These are phyloP conservation scores for Brachyhypopomus gauderio DNA, from an alignment of 2,113 vertebrate genomes.

Conservation along the genomic window DNA sequence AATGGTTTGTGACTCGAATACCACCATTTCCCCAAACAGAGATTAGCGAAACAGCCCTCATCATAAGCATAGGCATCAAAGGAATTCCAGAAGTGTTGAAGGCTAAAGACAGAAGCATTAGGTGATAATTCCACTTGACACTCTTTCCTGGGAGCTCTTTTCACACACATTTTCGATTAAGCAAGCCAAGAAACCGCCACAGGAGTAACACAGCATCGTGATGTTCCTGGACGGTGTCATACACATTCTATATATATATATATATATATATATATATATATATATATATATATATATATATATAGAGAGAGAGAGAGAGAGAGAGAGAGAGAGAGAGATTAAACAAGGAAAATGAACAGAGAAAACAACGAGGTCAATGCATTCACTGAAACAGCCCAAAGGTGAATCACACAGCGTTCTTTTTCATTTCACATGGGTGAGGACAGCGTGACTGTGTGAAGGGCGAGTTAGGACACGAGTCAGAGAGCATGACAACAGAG, in stretches of 20 bases:
- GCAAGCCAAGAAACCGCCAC: background rate
- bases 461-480: constrained; percentile 23
- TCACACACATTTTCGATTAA: constrained; percentile 41
- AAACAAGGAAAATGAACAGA: background rate
- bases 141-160: constrained; percentile 50
- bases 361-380: constrained; percentile 6
- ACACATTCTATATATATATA: background rate
- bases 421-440: background rate
- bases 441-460: background rate
- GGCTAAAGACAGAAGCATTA: constrained; percentile 54
- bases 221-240: background rate
- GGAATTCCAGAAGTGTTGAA: constrained; percentile 50
- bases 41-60: constrained; percentile 51
- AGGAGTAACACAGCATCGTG: background rate
- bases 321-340: no score
- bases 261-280: background rate
- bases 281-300: background rate
- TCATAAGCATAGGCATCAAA: constrained; percentile 51
- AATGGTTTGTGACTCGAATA: constrained; percentile 51
- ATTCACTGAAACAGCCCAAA: constrained; percentile 8
- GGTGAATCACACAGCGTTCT: background rate
- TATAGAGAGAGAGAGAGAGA: no score
- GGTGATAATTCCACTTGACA: constrained; percentile 55
- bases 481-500: background rate
- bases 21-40: constrained; percentile 53